Conservation (phyloP, 2,113 vertebrate genomes). For the Himantopus leucocephalus region DNA sequence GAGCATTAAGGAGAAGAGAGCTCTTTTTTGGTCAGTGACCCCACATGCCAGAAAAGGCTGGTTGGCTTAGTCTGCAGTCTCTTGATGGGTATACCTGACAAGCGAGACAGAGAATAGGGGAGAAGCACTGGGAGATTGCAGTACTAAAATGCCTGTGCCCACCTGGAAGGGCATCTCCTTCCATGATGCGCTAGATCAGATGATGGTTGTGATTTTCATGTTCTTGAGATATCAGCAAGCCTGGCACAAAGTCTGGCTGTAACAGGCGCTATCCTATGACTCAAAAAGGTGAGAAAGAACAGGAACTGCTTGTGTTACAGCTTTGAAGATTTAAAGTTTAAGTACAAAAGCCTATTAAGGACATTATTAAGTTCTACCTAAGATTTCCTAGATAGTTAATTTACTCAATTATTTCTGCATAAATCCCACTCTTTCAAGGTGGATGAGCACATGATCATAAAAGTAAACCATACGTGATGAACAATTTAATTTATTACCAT, state of each 20-base stretch:
- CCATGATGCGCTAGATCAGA: background rate
- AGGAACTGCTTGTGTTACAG: background rate
- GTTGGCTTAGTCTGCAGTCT: background rate
- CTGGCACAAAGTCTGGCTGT: background rate
- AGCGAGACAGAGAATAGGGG: background rate
- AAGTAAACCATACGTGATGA: background rate
- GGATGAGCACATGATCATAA: background rate
- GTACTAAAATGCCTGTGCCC: background rate
- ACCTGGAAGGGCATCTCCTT: background rate
- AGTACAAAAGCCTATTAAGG: background rate
- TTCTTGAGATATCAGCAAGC: background rate
- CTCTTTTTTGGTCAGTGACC: background rate
- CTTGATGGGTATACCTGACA: fast-evolving
- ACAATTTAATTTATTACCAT: background rate
- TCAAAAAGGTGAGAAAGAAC: background rate
- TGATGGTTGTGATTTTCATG: background rate
- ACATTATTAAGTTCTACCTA: background rate
- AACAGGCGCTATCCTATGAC: background rate
- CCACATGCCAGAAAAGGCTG: background rate
- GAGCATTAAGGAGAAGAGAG: background rate
- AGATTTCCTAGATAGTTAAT: background rate
- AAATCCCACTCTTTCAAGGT: background rate
- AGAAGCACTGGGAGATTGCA: background rate
- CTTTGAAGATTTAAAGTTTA: background rate
- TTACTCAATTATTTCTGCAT: background rate